Base-by-base conservation (phyloP, 2,113 vertebrate species). In the Ptilorrhoa leucosticta region DNA sequence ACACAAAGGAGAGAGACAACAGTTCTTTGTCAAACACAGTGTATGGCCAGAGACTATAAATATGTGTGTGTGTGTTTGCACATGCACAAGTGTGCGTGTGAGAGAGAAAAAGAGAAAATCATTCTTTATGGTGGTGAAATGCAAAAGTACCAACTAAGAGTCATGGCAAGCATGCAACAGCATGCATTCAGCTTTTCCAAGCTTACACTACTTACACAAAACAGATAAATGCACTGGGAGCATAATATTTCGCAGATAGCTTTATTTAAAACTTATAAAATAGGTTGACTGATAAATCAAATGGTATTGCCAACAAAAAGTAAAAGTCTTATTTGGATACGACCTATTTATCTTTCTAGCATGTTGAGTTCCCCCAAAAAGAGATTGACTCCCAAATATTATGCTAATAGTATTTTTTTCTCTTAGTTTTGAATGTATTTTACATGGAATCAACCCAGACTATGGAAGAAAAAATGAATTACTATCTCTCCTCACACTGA, bases 71-170 rank as follows among this genome's bases (percentile, higher is more conserved):
- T 45, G 8, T 30, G 9, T 10, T 33, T n/a, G 20, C 18, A 15
- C 8, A 8, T 5, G 6, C 11, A 23, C 12, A 8, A 42, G 1
- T 12, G 2, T 51, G 13, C 28, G 14, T 13, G 19, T 7, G 33
- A 44, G 39, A 56, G 14, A 69, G 19, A 61, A 30, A 70, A 54
- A n/a, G 12, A 47, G n/a, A 83, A 56, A 61, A n/a, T 47, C n/a
- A 30, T 54, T 37, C 61, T 50, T 68, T 40, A 22, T 23, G 9
- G 12, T 54, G 17, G 4, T 66, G 39, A 70, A 60, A 66, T 69
- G 39, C 13, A 33, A 24, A 81, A 64, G 7, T 48, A 45, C 48
- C 37, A 48, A 53, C 13, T 28, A 31, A 77, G 37, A 35, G 9
- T 42, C 58, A n/a, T 3, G 18, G 12, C 10, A 81, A 92, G 15